These are phyloP conservation scores for Epirrhoe tristata DNA, from an alignment of 2,888 invertebrate genomes.

Conservation along the genomic window DNA sequence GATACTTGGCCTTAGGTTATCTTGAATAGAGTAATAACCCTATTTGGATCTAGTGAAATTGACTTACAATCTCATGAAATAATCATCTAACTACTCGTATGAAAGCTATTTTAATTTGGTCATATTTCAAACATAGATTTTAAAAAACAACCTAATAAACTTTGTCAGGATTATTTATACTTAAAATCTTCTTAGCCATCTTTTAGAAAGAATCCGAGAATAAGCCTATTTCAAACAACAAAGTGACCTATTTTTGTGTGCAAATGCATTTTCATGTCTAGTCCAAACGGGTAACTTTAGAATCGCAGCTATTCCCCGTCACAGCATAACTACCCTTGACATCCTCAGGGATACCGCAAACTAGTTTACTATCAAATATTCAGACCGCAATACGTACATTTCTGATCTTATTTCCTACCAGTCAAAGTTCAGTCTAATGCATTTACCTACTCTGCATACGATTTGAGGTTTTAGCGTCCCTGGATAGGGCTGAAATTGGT, in stretches of 20 bases:
- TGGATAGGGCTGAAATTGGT: conserved; percentile 19
- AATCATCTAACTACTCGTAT: too few species aligned
- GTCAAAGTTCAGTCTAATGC: conserved; percentile 24
- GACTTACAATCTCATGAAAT: too few species aligned
- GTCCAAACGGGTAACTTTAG: background rate
- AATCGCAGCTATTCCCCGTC: conserved; percentile 15
- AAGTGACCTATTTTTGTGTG: background rate
- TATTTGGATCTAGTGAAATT: too few species aligned
- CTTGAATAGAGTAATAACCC: too few species aligned
- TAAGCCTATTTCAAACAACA: background rate
- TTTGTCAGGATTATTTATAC: too few species aligned
- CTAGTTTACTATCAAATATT: conserved; percentile 25
- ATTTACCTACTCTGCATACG: conserved; percentile 19
- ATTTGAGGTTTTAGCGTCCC: background rate
- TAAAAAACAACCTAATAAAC: too few species aligned
- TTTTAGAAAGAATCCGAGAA: background rate
- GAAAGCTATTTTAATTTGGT: too few species aligned
- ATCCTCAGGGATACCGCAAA: conserved; percentile 23
- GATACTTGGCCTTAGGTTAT: too few species aligned
- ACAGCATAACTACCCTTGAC: conserved; percentile 17
- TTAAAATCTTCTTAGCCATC: too few species aligned
- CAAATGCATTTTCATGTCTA: background rate
- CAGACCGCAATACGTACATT: conserved; percentile 19
- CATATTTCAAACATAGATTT: too few species aligned
- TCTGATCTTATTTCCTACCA: conserved; percentile 18